These are phyloP conservation scores for Cervus canadensis DNA, from an alignment of 2,113 vertebrate species.

Conservation along the genomic window DNA sequence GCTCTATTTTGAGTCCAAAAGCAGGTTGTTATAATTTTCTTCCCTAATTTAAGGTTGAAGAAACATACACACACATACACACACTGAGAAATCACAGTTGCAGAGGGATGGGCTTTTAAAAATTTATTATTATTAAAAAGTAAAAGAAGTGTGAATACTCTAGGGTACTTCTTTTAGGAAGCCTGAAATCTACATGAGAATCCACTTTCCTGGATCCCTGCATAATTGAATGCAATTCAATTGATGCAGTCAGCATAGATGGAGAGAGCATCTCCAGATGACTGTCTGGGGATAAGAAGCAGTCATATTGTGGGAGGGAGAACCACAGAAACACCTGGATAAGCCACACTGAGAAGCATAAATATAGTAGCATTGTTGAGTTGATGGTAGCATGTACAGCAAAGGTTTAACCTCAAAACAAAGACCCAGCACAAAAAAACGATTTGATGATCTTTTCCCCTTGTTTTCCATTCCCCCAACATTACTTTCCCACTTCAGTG, in stretches of 20 bases:
- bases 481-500: not conserved
- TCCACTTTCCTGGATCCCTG: not conserved
- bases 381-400: not conserved
- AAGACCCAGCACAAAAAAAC: not conserved
- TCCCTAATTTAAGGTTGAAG: not conserved
- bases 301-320: not conserved
- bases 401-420: not conserved
- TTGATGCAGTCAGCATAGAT: not conserved
- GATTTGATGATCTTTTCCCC: not conserved
- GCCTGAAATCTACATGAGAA: not conserved
- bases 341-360: not conserved
- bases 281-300: not conserved
- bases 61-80: not conserved
- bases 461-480: not conserved
- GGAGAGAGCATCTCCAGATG: not conserved
- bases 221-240: not conserved
- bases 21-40: not conserved
- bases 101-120: not conserved
- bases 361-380: not conserved
- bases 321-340: not conserved
- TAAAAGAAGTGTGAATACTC: not conserved
- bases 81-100: not conserved
- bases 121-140: not conserved
- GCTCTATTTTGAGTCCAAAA: not conserved
- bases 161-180: not conserved